Conservation (phyloP, 2,888 invertebrate species). For the Orthosia incerta region DNA sequence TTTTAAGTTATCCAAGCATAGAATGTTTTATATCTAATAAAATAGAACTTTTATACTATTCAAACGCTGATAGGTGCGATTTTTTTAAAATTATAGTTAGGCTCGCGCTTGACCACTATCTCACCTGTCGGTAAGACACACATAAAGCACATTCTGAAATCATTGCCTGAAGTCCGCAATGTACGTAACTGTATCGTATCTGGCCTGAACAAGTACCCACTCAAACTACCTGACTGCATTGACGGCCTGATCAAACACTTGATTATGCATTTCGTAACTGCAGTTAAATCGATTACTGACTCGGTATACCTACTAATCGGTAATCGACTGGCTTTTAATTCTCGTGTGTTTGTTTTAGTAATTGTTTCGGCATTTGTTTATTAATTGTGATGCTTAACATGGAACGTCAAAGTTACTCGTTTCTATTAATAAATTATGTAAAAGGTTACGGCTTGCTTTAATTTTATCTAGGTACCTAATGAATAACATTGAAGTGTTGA, state of each 20-base stretch:
- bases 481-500: no score
- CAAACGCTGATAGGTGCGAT: no score
- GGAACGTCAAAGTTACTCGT: neutral
- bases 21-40: no score
- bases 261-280: conserved; percentile 67
- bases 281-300: conserved; percentile 62
- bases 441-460: no score
- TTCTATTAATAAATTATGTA: neutral
- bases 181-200: conserved; percentile 46
- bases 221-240: conserved; percentile 65
- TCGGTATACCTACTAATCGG: conserved; percentile 43
- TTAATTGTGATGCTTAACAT: conserved; percentile 16
- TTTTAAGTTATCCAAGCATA: no score
- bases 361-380: conserved; percentile 28
- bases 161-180: conserved; percentile 48
- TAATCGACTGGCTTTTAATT: conserved; percentile 49
- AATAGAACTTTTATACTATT: no score
- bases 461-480: no score
- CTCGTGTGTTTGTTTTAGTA: conserved; percentile 45
- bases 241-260: conserved; percentile 66
- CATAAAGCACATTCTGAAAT: no score
- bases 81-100: no score
- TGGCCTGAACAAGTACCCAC: conserved; percentile 59
- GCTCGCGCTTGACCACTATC: no score
- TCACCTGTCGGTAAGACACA: no score